Percentiles rank a stretch among this genome's conserved stretches.
Evolutionary conservation across 2,113 vertebrate species (phyloP).

Genomic region (Taurulus bubalis): DNA sequence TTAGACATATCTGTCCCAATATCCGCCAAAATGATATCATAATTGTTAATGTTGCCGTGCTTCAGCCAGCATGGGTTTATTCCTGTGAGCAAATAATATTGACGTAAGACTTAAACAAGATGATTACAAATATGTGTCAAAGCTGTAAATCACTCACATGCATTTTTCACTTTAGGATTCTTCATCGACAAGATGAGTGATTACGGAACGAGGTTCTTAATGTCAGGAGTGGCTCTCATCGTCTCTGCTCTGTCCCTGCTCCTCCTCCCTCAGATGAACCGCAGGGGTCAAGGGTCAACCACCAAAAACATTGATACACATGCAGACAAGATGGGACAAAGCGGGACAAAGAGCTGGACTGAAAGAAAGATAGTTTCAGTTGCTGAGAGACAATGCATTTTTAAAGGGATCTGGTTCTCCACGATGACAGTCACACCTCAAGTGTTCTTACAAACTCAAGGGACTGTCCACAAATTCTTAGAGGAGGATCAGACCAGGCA

Average conservation of each 20-base stretch:
- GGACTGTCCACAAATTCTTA: not conserved
- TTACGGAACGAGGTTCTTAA: slow-evolving; percentile 71
- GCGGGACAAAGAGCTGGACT: not conserved
- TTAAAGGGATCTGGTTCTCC: not conserved
- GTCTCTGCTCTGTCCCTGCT: slow-evolving; percentile 74
- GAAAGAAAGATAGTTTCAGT: not conserved
- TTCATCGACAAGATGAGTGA: slow-evolving; percentile 77
- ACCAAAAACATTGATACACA: not conserved
- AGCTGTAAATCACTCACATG: not conserved
- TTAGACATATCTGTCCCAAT: slow-evolving; percentile 7
- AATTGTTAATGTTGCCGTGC: not conserved
- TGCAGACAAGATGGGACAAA: not conserved
- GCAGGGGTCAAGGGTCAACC: slow-evolving; percentile 9
- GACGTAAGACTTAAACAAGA: not conserved
- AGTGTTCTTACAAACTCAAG: not conserved
- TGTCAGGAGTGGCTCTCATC: slow-evolving; percentile 72
- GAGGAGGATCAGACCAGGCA: not conserved
- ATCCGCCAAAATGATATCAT: not conserved
- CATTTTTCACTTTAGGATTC: slow-evolving; percentile 59
- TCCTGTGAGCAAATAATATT: not conserved
- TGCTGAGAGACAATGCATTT: not conserved
- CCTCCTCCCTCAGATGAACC: slow-evolving; percentile 66
- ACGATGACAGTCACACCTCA: not conserved
- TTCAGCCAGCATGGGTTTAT: not conserved
- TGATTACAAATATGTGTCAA: not conserved